Conservation (phyloP, 2,888 invertebrate species). For the Dendrolimus pini region DNA sequence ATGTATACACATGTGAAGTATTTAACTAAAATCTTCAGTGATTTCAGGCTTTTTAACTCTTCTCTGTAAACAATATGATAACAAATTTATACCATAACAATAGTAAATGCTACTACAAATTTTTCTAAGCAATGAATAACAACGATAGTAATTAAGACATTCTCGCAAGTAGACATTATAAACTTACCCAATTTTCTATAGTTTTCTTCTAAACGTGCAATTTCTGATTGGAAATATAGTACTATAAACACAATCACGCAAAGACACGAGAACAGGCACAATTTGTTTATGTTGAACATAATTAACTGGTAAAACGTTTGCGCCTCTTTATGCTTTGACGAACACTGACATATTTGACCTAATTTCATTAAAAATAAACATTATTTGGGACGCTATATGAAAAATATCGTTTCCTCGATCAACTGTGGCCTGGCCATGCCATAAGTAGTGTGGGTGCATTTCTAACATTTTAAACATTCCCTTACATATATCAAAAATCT, state of each 20-base stretch:
- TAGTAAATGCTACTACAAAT: too few species aligned
- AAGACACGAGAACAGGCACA: constrained; percentile 63
- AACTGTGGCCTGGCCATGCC: not conserved
- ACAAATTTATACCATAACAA: too few species aligned
- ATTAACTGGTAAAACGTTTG: constrained; percentile 28
- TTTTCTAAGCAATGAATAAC: not conserved
- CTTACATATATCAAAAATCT: not conserved
- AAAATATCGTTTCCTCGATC: constrained; percentile 20
- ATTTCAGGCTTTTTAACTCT: too few species aligned
- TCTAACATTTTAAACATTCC: not conserved
- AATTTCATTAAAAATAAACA: constrained; percentile 56
- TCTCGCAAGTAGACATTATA: not conserved
- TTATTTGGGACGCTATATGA: constrained; percentile 47
- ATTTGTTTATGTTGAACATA: constrained; percentile 68
- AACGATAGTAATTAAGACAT: not conserved
- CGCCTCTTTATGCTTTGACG: constrained; percentile 36
- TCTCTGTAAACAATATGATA: too few species aligned
- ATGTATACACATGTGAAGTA: too few species aligned
- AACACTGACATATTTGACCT: constrained; percentile 46
- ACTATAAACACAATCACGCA: constrained; percentile 61
- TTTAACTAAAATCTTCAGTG: too few species aligned
- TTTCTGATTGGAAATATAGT: constrained; percentile 68
- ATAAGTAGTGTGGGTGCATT: not conserved
- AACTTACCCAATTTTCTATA: constrained; percentile 56
- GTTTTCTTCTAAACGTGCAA: constrained; percentile 56